Percentiles rank a stretch among this genome's conserved stretches.
phyloP scores from a whole-genome alignment of 2,888 invertebrate genomes.

The Serrognathus titanus region DNA sequence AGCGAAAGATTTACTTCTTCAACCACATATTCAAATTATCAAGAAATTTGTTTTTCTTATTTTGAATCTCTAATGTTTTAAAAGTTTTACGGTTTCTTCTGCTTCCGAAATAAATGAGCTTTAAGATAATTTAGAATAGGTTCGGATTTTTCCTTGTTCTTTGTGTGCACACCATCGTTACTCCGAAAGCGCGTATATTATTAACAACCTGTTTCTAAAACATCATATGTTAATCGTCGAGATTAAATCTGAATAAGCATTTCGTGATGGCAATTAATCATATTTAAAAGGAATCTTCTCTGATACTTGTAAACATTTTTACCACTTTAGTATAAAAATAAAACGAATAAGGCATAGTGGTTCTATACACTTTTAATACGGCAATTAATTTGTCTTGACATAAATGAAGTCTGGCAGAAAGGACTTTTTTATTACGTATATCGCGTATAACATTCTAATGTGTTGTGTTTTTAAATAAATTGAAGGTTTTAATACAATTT shows the following conservation, averaged over 20 bases:
- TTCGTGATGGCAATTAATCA: conserved; percentile 12
- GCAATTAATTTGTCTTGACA: too few relatives aligned
- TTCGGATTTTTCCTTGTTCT: conserved; percentile 19
- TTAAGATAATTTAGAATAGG: conserved; percentile 28
- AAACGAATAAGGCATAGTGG: too few relatives aligned
- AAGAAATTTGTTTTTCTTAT: conserved; percentile 53
- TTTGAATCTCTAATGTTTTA: conserved; percentile 42
- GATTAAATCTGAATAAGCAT: conserved; percentile 16
- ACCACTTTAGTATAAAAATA: too few relatives aligned
- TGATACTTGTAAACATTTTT: too few relatives aligned
- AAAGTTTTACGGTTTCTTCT: conserved; percentile 33
- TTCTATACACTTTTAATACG: too few relatives aligned
- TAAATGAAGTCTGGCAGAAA: too few relatives aligned
- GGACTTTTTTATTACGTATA: too few relatives aligned
- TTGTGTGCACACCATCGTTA: conserved; percentile 13
- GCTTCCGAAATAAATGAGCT: conserved; percentile 34
- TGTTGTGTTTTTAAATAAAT: too few relatives aligned
- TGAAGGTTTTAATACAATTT: too few relatives aligned
- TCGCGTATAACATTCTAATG: too few relatives aligned
- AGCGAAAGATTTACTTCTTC: conserved; percentile 51
- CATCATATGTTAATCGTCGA: conserved; percentile 6
- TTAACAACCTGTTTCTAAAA: conserved; percentile 10
- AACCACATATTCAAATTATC: conserved; percentile 54
- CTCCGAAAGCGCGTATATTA: conserved; percentile 2
- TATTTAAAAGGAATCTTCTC: conserved; percentile 3